These are phyloP conservation scores for Lutraria rhynchaena DNA, from an alignment of 1,140 invertebrate species.

Conservation along the genomic window DNA sequence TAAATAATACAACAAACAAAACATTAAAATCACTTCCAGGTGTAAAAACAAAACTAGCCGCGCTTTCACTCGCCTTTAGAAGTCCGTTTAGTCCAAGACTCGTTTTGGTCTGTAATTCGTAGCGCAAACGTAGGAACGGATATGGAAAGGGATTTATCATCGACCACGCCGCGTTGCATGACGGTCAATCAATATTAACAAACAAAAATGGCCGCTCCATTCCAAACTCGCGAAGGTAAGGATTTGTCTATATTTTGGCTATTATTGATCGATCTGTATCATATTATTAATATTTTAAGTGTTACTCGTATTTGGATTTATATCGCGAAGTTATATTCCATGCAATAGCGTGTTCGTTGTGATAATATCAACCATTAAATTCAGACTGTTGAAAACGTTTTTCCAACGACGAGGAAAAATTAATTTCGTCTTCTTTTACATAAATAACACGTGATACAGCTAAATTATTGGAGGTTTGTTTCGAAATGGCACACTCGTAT, in stretches of 20 bases:
- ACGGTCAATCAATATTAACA: constrained; percentile 28
- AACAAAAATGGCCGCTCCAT: constrained; percentile 64
- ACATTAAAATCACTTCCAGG: neutral
- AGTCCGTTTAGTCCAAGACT: neutral
- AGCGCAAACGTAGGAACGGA: neutral
- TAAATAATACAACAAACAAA: neutral
- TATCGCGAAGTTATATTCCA: neutral
- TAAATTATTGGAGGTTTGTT: no score
- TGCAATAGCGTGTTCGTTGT: neutral
- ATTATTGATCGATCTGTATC: neutral
- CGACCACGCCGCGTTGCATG: constrained; percentile 6
- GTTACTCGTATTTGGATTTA: neutral
- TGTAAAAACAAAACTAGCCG: neutral
- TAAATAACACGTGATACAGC: no score
- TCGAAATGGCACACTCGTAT: no score
- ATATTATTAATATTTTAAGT: neutral
- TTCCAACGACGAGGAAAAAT: neutral
- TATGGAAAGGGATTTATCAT: neutral
- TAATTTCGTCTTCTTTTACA: no score
- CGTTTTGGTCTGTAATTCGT: neutral
- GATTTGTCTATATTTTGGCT: constrained; percentile 1
- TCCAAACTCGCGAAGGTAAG: constrained; percentile 63
- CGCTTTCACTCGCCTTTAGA: neutral
- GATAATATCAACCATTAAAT: neutral
- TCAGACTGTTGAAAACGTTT: neutral